Evolutionary conservation across 1,140 invertebrate genomes (phyloP), one percentile per base, ranked within the genome.

Genomic region (Helicoverpa zea): DNA sequence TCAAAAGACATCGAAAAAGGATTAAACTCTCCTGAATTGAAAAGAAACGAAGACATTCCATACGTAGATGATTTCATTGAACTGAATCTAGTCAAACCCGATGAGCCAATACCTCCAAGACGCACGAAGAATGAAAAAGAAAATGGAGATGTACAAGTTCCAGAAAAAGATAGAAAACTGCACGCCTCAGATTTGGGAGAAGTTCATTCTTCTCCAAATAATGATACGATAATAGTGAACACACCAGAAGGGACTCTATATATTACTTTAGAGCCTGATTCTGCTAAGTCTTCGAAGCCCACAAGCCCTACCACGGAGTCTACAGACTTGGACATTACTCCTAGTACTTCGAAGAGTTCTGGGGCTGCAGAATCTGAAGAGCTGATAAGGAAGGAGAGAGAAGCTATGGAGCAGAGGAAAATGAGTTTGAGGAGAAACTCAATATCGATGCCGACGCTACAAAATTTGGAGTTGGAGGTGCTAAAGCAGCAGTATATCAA

Each of bases 371-470:
- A 94, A 23, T 91, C 91, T 1, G 86, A 83, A 54, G 86, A 86
- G 47, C 43, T 94, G 80, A 91, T 93, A 75, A 72, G 79, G 2
- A 88, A 87, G 18, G 93, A 94, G 79, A 85, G 83, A 68, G 89
- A 86, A 1, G 81, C 59, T 2, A 68, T 88, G 29, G 89, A 89
- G 5, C 83, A 84, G 63, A 91, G 92, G 66, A 88, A 82, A 68
- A 78, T 85, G 3, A 86, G 88, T 23, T 79, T 95, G 68, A 88
- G 95, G 77, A 92, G 94, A 51, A 95, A 95, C 74, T 95, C 94
- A 0, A 94, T 95, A 66, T 95, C 95, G n/a, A 90, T 95, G 90
- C 95, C 95, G 4, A 91, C 93, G 5, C 72, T 95, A 16, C 90
- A 92, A 54, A 93, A 93, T 64, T 78, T 95, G 83, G 94, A 95